A percentile compares a stretch with the other conserved stretches of the same genome.
Conservation (phyloP, 2,888 invertebrate species). For the Eupithecia subfuscata region DNA sequence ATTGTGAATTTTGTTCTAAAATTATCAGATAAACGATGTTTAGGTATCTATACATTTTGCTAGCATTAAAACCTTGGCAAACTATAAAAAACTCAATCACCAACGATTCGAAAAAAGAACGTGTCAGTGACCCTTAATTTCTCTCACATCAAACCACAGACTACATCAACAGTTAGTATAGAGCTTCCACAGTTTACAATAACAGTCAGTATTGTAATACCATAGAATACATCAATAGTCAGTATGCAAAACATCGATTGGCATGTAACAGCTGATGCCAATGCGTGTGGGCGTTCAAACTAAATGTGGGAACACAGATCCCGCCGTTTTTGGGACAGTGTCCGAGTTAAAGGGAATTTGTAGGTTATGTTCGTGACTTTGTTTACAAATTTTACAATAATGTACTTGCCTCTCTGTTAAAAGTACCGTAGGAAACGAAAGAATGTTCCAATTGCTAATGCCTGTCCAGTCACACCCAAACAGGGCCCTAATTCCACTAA, state of each 20-base stretch:
- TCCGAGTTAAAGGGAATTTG: conserved; percentile 20
- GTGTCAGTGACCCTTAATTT: conserved; percentile 26
- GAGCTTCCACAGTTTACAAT: neutral
- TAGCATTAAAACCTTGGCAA: neutral
- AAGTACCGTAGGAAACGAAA: neutral
- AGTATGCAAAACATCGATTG: conserved; percentile 25
- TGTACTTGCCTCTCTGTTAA: neutral
- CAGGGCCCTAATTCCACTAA: too few species aligned
- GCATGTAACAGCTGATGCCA: conserved; percentile 34
- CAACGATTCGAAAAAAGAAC: conserved; percentile 16
- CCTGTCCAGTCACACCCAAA: too few species aligned
- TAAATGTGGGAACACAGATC: conserved; percentile 14
- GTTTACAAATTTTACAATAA: conserved; percentile 8
- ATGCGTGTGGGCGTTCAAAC: conserved; percentile 31
- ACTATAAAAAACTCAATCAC: neutral
- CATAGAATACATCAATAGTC: conserved; percentile 18
- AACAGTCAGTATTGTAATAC: conserved; percentile 19
- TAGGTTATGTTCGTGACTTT: conserved; percentile 27
- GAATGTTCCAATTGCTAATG: neutral
- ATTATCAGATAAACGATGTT: neutral
- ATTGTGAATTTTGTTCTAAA: neutral
- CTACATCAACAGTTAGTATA: conserved; percentile 19
- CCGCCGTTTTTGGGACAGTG: conserved; percentile 24
- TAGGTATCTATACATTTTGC: neutral
- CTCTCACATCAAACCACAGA: conserved; percentile 26